These are phyloP conservation scores for Mactra quadrangularis DNA, from an alignment of 1,140 invertebrate species.

Conservation along the genomic window DNA sequence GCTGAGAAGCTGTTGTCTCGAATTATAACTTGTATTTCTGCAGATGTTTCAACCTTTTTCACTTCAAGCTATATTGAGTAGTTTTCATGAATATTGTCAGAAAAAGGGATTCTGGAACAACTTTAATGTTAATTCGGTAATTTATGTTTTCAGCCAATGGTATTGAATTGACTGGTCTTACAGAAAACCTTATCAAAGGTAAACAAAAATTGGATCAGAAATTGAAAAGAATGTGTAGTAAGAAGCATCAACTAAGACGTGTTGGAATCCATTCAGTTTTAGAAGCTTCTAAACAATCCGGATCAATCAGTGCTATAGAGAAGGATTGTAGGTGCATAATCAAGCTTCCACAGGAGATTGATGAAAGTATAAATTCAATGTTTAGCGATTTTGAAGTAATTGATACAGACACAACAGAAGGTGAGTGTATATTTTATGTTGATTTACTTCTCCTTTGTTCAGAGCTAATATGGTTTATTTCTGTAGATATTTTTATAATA, in stretches of 20 bases:
- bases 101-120: too few relatives aligned
- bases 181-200: constrained; percentile 51
- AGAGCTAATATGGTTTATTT: not conserved
- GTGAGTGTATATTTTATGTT: too few relatives aligned
- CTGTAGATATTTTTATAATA: too few relatives aligned
- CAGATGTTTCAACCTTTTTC: too few relatives aligned
- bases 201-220: constrained; percentile 57
- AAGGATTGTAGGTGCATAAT: constrained; percentile 40
- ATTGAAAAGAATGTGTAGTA: constrained; percentile 47
- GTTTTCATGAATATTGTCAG: too few relatives aligned
- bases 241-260: constrained; percentile 36
- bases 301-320: constrained; percentile 46
- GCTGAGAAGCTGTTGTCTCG: too few relatives aligned
- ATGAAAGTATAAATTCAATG: constrained; percentile 11
- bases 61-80: too few relatives aligned
- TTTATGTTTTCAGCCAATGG: constrained; percentile 43
- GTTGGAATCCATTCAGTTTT: constrained; percentile 46
- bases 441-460: not conserved
- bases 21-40: too few relatives aligned
- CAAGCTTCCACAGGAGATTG: constrained; percentile 41
- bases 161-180: constrained; percentile 42
- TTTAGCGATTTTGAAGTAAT: constrained; percentile 39
- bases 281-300: constrained; percentile 15
- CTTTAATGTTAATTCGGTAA: too few relatives aligned
- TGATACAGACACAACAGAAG: constrained; percentile 22